Evolutionary conservation across 1,140 invertebrate species (phyloP).

Genomic region (Drosophila mayri): DNA sequence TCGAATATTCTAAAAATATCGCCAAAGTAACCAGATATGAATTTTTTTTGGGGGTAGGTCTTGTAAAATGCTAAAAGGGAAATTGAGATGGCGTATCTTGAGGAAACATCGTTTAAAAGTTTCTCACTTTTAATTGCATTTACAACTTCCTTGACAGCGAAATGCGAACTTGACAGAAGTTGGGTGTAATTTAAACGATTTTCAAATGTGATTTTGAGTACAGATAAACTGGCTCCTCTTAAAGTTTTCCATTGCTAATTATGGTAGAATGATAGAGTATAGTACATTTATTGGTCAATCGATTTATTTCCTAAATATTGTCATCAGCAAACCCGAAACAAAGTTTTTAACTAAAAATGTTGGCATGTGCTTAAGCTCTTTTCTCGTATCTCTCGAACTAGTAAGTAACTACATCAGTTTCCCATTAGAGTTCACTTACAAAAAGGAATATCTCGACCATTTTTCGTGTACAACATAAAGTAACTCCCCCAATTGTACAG

Average conservation of each 20-base stretch:
- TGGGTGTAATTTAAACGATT: slow-evolving; percentile 4
- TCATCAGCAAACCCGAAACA: not conserved
- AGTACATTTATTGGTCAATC: not conserved
- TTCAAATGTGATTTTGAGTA: not conserved
- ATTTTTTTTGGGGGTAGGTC: not conserved
- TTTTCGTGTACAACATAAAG: slow-evolving; percentile 39
- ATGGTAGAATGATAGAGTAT: too few species aligned
- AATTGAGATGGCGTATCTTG: slow-evolving; percentile 8
- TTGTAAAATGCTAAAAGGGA: slow-evolving; percentile 1
- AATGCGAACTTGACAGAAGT: not conserved
- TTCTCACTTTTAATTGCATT: slow-evolving; percentile 12
- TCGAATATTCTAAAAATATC: slow-evolving; percentile 29
- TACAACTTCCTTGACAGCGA: slow-evolving; percentile 10
- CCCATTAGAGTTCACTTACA: slow-evolving; percentile 31
- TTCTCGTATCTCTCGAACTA: slow-evolving; percentile 15
- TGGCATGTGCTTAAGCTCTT: not conserved
- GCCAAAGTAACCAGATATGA: slow-evolving; percentile 2
- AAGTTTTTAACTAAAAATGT: not conserved
- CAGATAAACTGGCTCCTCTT: not conserved
- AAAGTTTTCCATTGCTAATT: not conserved
- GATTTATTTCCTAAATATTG: not conserved
- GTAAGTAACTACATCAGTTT: slow-evolving; percentile 34
- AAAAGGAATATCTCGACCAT: slow-evolving; percentile 17
- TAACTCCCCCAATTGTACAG: slow-evolving; percentile 16
- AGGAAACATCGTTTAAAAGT: slow-evolving; percentile 15